These are phyloP conservation scores for Poecilia latipinna DNA, from an alignment of 2,113 vertebrate species.

Conservation along the genomic window DNA sequence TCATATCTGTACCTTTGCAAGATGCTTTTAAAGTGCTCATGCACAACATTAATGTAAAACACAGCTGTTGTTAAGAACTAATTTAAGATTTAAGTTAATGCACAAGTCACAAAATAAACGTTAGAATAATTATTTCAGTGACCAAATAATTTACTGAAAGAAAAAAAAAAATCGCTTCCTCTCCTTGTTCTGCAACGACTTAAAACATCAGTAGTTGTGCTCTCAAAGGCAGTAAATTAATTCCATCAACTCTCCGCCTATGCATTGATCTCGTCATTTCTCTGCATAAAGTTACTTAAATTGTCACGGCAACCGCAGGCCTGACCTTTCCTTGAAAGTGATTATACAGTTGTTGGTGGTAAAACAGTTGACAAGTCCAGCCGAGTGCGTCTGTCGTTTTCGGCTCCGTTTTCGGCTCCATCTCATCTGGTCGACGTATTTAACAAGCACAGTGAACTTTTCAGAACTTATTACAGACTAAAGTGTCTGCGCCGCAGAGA, in stretches of 20 bases:
- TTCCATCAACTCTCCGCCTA: background rate
- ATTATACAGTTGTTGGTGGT: constrained; percentile 59
- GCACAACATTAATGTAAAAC: background rate
- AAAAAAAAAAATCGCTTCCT: background rate
- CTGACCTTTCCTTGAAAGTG: constrained; percentile 46
- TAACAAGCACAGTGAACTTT: constrained; percentile 79
- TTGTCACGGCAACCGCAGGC: constrained; percentile 24
- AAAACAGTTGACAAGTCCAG: constrained; percentile 37
- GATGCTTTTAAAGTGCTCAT: background rate
- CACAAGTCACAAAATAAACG: background rate
- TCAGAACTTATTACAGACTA: constrained; percentile 76
- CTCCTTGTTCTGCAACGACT: background rate
- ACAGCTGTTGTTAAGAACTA: too few species aligned
- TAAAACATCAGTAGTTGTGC: background rate
- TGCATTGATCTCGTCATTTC: constrained; percentile 21
- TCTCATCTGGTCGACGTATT: constrained; percentile 70
- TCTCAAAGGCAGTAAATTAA: background rate
- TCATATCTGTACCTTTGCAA: background rate
- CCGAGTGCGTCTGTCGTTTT: constrained; percentile 53
- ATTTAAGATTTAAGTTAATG: background rate
- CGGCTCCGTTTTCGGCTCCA: constrained; percentile 46
- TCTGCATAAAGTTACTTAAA: constrained; percentile 17
- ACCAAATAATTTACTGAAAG: background rate
- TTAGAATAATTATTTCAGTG: background rate
- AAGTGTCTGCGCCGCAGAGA: constrained; percentile 59